Conservation (phyloP, 2,888 invertebrate species). For the Diachrysia chrysitis region DNA sequence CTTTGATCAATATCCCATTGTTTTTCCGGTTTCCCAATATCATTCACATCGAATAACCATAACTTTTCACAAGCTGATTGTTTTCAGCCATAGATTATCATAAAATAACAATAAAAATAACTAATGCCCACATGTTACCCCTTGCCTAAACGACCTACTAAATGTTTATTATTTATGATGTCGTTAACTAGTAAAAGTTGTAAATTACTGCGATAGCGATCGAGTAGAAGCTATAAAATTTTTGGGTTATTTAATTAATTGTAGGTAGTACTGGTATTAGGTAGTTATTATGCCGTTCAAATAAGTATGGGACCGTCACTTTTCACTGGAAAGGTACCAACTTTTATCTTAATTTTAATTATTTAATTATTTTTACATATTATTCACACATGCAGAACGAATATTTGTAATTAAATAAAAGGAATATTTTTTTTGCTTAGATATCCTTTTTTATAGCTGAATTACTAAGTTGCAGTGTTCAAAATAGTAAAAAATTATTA, state of each 20-base stretch:
- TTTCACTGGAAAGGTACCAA: not conserved
- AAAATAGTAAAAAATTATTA: too few species aligned
- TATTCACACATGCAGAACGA: too few species aligned
- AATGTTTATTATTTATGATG: conserved; percentile 72
- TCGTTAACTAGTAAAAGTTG: conserved; percentile 77
- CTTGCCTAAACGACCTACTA: conserved; percentile 55
- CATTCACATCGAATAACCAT: conserved; percentile 10
- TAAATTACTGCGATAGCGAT: conserved; percentile 75
- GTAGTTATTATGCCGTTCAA: conserved; percentile 12
- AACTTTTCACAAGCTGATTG: conserved; percentile 20
- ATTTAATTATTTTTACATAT: too few species aligned
- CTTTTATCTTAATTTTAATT: too few species aligned
- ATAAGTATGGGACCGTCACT: not conserved
- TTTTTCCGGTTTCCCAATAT: not conserved
- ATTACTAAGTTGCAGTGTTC: too few species aligned
- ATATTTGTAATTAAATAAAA: too few species aligned
- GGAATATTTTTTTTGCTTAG: too few species aligned
- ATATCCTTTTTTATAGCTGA: too few species aligned
- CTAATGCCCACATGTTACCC: conserved; percentile 48
- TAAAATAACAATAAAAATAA: conserved; percentile 44
- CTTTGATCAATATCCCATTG: not conserved
- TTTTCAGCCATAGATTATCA: conserved; percentile 49
- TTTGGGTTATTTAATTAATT: conserved; percentile 63
- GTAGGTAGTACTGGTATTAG: conserved; percentile 31
- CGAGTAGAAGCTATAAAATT: conserved; percentile 61